Base-by-base conservation (phyloP, 2,888 invertebrate species). In the Suillia variegata region DNA sequence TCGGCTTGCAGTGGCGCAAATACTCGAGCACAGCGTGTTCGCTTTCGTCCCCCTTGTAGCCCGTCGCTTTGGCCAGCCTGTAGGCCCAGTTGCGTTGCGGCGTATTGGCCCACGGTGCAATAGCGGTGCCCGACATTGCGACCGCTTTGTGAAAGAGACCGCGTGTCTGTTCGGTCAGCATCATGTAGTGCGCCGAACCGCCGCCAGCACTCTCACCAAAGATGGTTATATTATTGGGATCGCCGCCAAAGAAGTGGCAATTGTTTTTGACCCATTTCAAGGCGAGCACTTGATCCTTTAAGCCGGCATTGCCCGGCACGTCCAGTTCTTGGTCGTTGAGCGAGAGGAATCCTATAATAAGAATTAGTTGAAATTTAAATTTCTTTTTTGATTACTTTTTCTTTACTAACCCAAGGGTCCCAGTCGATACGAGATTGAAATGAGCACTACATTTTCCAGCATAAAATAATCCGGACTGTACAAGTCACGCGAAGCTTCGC, bases 171-270 rank as follows among this genome's bases (percentile, higher is more conserved):
- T 84, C 83, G 0, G 85, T 84, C 5, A 85, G 68, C 67, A 83
- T 79, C 68, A 85, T 77, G 59, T 80, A 83, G 64, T 85, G 84
- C 0, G 82, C 79, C 2, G 84, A 81, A 21, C 80, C 82, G 6
- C 78, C 84, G 1, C 85, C 85, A 1, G 85, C 85, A 67, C 85
- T 85, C 69, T 84, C 84, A 1, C 85, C 85, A 66, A 85, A 84
- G 8, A 85, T 75, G 0, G 85, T 85, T 2, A 81, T 84, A 61
- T 85, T 85, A 6, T 82, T 70, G 0, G 83, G 78, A 73, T 86
- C 83, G 1, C 85, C 85, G 33, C 84, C 83, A 68, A 86, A 86
- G 56, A 77, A 76, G 12, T 72, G 62, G 17, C 85, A 84, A 66
- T 85, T 85, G 1, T 72, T 73, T 62, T 84, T 82, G 0, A 85